Conservation (phyloP, 2,797 vertebrate genomes). For the Odontamblyopus lacepedii region DNA sequence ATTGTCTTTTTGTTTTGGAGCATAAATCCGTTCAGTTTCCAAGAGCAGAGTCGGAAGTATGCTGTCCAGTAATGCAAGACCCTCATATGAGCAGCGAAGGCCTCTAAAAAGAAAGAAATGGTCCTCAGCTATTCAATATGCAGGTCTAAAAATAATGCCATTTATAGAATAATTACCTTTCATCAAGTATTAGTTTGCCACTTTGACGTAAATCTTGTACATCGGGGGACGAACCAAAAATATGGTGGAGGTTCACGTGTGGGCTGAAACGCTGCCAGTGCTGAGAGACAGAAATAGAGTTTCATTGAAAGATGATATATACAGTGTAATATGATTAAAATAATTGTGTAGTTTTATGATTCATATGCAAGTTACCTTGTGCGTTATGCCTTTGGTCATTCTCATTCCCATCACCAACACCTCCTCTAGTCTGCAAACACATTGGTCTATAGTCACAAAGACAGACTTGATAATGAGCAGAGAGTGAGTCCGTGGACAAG, state of each 20-base stretch:
- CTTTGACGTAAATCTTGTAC: conserved; percentile 67
- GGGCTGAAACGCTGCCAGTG: conserved; percentile 84
- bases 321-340: background rate
- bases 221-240: conserved; percentile 71
- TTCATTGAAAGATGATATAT: background rate
- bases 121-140: background rate
- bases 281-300: conserved; percentile 57
- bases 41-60: conserved; percentile 83
- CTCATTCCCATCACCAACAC: conserved; percentile 88
- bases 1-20: conserved; percentile 3
- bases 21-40: conserved; percentile 72
- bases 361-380: conserved; percentile 74
- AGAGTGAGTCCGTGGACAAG: background rate
- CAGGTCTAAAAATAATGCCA: background rate
- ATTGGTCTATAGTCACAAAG: conserved; percentile 13
- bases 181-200: conserved; percentile 82
- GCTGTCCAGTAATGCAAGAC: conserved; percentile 87
- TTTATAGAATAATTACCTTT: conserved; percentile 66
- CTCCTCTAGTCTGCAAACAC: conserved; percentile 85
- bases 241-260: conserved; percentile 64
- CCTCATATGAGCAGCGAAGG: conserved; percentile 87
- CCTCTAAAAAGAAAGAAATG: conserved; percentile 69
- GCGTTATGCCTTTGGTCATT: conserved; percentile 81
- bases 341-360: background rate
- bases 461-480: conserved; percentile 17